Evolutionary conservation across 2,113 vertebrate species (phyloP), one percentile per base, ranked within the genome.

Genomic region (Peromyscus polionotus): DNA sequence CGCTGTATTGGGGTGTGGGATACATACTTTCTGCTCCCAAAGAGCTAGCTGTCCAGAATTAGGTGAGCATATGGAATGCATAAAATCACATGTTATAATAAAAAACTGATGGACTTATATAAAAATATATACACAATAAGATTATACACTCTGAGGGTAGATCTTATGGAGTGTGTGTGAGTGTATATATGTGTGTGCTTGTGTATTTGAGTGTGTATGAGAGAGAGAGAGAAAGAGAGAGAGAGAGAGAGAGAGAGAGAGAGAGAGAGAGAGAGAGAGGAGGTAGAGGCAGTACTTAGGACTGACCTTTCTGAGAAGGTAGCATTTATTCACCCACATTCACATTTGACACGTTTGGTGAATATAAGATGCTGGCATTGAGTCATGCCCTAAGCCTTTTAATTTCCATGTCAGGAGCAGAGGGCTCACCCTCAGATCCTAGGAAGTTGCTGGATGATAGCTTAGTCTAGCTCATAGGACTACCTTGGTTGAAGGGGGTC

Each of bases 271-370:
- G 48, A 19, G 19, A 54, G 54, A 83, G 54, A 83, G 54, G 51
- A 20, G 7, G 3, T 1, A 42, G 2, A 6, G 7, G 1, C 5
- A 48, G 28, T n/a, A 45, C 8, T 61, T 75, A 90, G 9, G 2
- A 7, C 33, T 83, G 33, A 57, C 22, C 9, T 90, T 24, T 86
- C 39, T 57, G 28, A 76, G 19, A 79, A 91, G 19, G 1, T 1
- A 76, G n/a, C 8, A 36, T 42, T 39, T 36, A 33, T 26, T 86
- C 12, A 83, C 42, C 19, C 51, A 88, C 20, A 75, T 92, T 14
- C 57, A 94, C 59, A 84, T 72, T 48, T 93, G 61, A 75, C 65
- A 83, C 79, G 28, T 48, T 65, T 84, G 42, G 45, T 48, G 51
- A 26, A 77, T 61, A 5, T 70, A 67, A 45, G 10, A 3, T 51